phyloP scores from a whole-genome alignment of 2,113 vertebrate species.

The Oreochromis niloticus region DNA sequence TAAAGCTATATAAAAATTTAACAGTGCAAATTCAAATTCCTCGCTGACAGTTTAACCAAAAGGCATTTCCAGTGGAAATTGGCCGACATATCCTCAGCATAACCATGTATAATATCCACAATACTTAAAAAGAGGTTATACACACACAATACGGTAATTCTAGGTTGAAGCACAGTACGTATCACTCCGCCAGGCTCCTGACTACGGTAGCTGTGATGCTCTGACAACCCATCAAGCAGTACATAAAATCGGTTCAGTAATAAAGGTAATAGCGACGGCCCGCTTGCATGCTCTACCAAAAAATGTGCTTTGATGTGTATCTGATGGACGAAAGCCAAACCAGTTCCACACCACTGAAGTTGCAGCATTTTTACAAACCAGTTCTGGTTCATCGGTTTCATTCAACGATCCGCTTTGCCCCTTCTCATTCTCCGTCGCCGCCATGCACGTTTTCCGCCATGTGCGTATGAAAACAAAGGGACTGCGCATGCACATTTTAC shows the following conservation, averaged over 20 bases:
- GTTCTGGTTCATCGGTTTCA: fast-evolving
- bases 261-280: fast-evolving
- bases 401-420: background rate
- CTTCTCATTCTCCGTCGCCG: background rate
- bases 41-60: too few species aligned
- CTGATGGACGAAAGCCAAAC: fast-evolving
- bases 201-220: fast-evolving
- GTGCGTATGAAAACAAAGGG: background rate
- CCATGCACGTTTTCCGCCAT: background rate
- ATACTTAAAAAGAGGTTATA: fast-evolving
- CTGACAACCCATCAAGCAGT: background rate
- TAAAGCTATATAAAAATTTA: too few species aligned
- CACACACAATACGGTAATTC: background rate
- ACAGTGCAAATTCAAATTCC: too few species aligned
- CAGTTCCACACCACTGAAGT: fast-evolving
- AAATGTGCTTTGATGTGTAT: background rate
- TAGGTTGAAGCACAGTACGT: background rate
- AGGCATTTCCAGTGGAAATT: too few species aligned
- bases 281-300: fast-evolving
- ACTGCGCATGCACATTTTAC: fast-evolving
- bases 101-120: background rate
- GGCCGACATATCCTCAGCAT: background rate
- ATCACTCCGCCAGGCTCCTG: background rate
- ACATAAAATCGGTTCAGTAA: fast-evolving
- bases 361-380: background rate